phyloP scores from a whole-genome alignment of 2,113 vertebrate genomes.

The Paralichthys olivaceus region DNA sequence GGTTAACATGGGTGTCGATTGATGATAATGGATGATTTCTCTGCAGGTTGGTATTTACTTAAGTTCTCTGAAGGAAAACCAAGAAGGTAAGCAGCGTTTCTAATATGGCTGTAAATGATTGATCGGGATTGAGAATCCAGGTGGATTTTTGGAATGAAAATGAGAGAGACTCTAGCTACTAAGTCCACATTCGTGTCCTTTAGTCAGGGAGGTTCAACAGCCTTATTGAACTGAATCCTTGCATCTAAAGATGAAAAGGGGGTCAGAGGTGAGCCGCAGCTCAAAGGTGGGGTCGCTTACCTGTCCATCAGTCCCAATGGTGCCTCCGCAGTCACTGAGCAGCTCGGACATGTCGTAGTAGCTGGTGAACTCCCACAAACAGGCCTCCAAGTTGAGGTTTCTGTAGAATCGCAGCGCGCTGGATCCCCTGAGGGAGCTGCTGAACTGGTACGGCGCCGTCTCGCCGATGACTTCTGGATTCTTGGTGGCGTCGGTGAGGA shows the following conservation, averaged over 20 bases:
- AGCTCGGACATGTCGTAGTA: slow-evolving; percentile 98
- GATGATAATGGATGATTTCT: slow-evolving; percentile 36
- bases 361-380: slow-evolving; percentile 93
- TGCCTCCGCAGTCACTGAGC: slow-evolving; percentile 85
- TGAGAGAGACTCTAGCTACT: background rate
- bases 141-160: slow-evolving; percentile 13
- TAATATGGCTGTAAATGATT: slow-evolving; percentile 52
- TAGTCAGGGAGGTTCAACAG: background rate
- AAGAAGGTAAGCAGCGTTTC: background rate
- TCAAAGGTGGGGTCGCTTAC: slow-evolving; percentile 72
- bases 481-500: slow-evolving; percentile 87
- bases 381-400: slow-evolving; percentile 94
- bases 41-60: slow-evolving; percentile 33
- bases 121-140: slow-evolving; percentile 5
- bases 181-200: slow-evolving; percentile 39
- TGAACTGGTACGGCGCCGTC: slow-evolving; percentile 91
- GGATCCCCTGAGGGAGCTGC: slow-evolving; percentile 83
- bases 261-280: slow-evolving; percentile 51
- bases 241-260: slow-evolving; percentile 39
- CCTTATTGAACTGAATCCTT: slow-evolving; percentile 20
- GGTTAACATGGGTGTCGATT: slow-evolving; percentile 33
- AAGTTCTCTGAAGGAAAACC: slow-evolving; percentile 33
- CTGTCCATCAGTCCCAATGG: slow-evolving; percentile 92
- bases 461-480: slow-evolving; percentile 88
- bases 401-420: slow-evolving; percentile 90